Conservation (phyloP, 1,140 invertebrate genomes). For the Dufourea novaeangliae region DNA sequence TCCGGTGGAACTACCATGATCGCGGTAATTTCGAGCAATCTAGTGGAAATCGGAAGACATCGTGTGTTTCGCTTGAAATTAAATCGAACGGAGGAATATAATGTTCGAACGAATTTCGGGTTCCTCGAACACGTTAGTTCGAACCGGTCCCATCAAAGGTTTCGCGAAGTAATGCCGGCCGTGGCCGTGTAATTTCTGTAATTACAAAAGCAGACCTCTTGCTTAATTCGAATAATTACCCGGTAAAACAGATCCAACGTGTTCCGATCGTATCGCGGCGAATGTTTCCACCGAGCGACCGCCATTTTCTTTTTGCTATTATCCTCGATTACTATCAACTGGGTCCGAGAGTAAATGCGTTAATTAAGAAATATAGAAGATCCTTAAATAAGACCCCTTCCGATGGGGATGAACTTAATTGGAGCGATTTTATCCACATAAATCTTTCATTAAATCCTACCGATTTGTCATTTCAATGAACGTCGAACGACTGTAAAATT, state of each 20-base stretch:
- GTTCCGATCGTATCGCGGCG: conserved; percentile 34
- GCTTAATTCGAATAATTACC: conserved; percentile 33
- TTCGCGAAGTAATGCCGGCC: background rate
- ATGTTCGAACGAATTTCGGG: too few relatives aligned
- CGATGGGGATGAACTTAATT: background rate
- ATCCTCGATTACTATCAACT: conserved; percentile 21
- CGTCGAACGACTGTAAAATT: too few relatives aligned
- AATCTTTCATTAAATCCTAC: conserved; percentile 15
- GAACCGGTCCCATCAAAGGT: conserved; percentile 1
- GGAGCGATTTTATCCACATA: background rate
- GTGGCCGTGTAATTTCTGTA: conserved; percentile 11
- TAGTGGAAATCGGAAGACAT: background rate
- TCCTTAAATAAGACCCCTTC: background rate
- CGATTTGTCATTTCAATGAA: too few relatives aligned
- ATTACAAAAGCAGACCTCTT: background rate
- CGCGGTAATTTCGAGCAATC: background rate
- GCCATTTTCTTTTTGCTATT: conserved; percentile 10
- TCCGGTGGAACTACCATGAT: background rate
- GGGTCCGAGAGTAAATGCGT: conserved; percentile 20
- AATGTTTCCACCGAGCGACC: background rate
- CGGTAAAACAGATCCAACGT: conserved; percentile 2
- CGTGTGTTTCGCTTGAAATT: background rate
- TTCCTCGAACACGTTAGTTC: background rate
- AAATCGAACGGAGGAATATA: background rate
- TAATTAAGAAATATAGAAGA: conserved; percentile 26